Evolutionary conservation across 2,797 vertebrate genomes (phyloP), one percentile per base, ranked within the genome.

Genomic region (Eidolon dupreanum): DNA sequence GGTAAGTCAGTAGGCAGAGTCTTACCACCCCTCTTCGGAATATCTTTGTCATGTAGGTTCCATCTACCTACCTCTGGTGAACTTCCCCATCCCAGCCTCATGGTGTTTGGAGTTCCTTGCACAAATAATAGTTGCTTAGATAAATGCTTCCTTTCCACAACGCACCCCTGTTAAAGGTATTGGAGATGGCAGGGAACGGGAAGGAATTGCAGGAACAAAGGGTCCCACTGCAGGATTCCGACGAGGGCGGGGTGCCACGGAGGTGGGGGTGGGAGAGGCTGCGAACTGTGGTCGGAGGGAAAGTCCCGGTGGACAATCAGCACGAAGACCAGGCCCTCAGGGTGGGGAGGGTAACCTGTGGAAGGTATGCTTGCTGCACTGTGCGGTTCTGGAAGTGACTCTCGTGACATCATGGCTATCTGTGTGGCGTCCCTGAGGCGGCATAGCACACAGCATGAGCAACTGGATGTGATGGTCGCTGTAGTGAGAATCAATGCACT

Each of bases 381-480:
- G 26, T 49, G n/a, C 5, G 24, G 55, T 38, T 77, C n/a, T 24
- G 26, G 22, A 59, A 19, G 33, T 24, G 49, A 4, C 19, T 0
- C 28, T 65, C 0, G 46, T 46, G 46, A 33, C 2, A 20, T 2
- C 0, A 24, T 6, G n/a, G 19, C 13, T 24, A 0, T 2, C 3
- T 43, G n/a, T 1, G 1, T 9, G 70, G 57, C 19, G 28, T 33
- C 26, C 38, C 43, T 36, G 71, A 11, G 49, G 38, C 49, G n/a
- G 38, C 8, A 0, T 5, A 11, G 7, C 17, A 0, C 31, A 73
- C 65, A 71, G n/a, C 63, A 31, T 70, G 51, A n/a, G 33, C 43
- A 31, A 49, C 28, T 41, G 31, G 51, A 86, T 31, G 0, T 11
- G 26, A 49, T 57, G 65, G 17, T 63, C 49, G 77, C 46, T 65